Conservation (phyloP, 2,797 vertebrate genomes). For the Scarus forsteni region DNA sequence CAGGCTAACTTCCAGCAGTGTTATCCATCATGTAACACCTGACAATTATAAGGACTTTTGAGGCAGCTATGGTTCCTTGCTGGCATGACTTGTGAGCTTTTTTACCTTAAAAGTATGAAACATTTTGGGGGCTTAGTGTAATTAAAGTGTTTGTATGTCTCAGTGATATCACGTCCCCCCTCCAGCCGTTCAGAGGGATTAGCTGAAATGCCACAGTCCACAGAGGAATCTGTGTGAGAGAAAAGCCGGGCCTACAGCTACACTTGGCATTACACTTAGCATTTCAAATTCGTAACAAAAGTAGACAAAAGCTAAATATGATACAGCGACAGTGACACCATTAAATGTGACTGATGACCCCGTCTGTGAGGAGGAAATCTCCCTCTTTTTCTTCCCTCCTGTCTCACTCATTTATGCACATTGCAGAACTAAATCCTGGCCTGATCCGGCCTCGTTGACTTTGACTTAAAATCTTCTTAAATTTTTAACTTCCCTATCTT, state of each 20-base stretch:
- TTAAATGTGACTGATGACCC: constrained; percentile 39
- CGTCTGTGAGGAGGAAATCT: constrained; percentile 19
- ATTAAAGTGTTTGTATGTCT: constrained; percentile 40
- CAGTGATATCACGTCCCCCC: constrained; percentile 38
- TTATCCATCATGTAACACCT: not conserved
- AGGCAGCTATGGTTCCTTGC: not conserved
- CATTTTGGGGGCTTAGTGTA: constrained; percentile 30
- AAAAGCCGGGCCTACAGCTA: constrained; percentile 45
- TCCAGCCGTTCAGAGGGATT: constrained; percentile 57
- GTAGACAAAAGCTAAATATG: constrained; percentile 31
- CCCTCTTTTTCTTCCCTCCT: constrained; percentile 7
- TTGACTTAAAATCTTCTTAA: constrained; percentile 35
- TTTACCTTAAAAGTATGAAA: constrained; percentile 7
- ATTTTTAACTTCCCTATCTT: constrained; percentile 43
- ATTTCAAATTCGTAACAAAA: constrained; percentile 51
- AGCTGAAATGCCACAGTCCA: constrained; percentile 60
- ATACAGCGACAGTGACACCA: constrained; percentile 24
- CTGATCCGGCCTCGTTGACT: constrained; percentile 32
- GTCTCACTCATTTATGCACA: constrained; percentile 31
- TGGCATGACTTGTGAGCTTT: not conserved
- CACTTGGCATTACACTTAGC: constrained; percentile 36
- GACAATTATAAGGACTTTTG: not conserved
- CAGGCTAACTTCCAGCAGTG: not conserved
- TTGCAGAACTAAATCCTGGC: constrained; percentile 28
- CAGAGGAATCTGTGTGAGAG: constrained; percentile 35